These are phyloP conservation scores for Lasius fuliginosus DNA, from an alignment of 2,888 invertebrate genomes.

Conservation along the genomic window DNA sequence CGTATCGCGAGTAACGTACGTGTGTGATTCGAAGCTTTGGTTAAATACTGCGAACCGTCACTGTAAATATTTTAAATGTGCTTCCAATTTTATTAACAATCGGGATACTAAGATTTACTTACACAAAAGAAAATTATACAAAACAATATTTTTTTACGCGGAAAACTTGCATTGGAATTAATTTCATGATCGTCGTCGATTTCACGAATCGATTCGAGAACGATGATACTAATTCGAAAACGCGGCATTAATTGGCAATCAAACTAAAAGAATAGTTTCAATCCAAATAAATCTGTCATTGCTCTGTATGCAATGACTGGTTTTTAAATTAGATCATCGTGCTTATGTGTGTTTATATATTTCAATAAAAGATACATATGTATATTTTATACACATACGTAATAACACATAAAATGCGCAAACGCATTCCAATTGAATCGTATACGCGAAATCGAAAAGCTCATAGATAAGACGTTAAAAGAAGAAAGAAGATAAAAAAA, in stretches of 20 bases:
- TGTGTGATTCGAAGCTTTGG: background rate
- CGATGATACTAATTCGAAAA: background rate
- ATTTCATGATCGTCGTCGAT: background rate
- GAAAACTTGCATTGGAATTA: background rate
- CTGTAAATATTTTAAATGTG: background rate
- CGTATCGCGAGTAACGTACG: background rate
- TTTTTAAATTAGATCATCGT: slow-evolving; percentile 6
- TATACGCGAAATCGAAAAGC: slow-evolving; percentile 8
- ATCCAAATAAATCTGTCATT: background rate
- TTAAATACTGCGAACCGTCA: background rate
- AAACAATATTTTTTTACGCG: background rate
- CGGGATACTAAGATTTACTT: background rate
- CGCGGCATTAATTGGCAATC: background rate
- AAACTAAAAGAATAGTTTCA: background rate
- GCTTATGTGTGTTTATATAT: background rate
- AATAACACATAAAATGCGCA: slow-evolving; percentile 3
- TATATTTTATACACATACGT: background rate
- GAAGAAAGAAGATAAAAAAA: background rate
- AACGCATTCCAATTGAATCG: background rate
- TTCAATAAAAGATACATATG: background rate
- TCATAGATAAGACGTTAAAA: background rate
- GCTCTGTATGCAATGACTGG: background rate
- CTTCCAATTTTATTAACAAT: slow-evolving; percentile 1
- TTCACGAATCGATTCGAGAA: background rate
- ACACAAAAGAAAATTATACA: background rate